Percentiles rank a stretch among this genome's conserved stretches.
Evolutionary conservation across 2,888 invertebrate species (phyloP).

Genomic region (Meta bourneti): DNA sequence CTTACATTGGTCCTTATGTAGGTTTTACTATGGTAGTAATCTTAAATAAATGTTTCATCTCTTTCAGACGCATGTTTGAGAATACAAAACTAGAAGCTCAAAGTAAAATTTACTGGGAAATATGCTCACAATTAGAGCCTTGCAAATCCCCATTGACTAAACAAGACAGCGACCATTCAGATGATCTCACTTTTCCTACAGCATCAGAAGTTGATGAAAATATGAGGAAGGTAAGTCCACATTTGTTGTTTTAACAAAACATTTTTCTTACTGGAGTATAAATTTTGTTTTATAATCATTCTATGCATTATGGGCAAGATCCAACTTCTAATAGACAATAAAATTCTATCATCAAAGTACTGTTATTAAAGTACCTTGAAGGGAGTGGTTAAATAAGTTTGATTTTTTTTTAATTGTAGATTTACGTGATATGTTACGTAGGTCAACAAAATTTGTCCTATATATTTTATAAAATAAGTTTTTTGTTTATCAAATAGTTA

Average conservation of each 20-base stretch:
- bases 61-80: conserved; percentile 80
- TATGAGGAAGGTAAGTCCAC: conserved; percentile 79
- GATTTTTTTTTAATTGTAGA: too few relatives aligned
- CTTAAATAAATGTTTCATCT: background rate
- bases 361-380: too few relatives aligned
- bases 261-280: background rate
- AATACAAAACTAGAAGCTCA: conserved; percentile 80
- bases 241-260: background rate
- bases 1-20: background rate
- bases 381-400: too few relatives aligned
- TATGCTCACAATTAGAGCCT: conserved; percentile 80
- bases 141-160: conserved; percentile 80
- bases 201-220: conserved; percentile 79
- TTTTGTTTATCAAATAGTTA: too few relatives aligned
- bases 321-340: too few relatives aligned
- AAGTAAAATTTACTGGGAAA: conserved; percentile 81
- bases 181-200: conserved; percentile 75
- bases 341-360: background rate
- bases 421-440: too few relatives aligned
- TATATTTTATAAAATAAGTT: too few relatives aligned
- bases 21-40: background rate
- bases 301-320: background rate
- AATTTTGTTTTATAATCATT: background rate
- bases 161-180: conserved; percentile 79
- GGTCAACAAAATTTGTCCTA: too few relatives aligned